Base-by-base conservation (phyloP, 2,888 invertebrate genomes). In the Oxytorus armatus region DNA sequence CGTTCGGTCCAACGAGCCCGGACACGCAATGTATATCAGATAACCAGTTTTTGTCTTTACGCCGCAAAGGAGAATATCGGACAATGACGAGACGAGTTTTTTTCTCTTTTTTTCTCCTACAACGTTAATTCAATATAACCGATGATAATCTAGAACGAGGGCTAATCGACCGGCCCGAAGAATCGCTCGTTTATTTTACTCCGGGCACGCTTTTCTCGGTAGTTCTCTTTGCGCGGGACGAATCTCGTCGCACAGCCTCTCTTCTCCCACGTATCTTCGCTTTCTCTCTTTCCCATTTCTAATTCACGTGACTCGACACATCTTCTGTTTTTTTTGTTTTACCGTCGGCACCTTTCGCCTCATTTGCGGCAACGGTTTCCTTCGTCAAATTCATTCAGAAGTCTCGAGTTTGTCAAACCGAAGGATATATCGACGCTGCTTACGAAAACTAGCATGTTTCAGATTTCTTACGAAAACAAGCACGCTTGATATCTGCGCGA, bases 161-260 rank as follows among this genome's bases (percentile, higher is more conserved):
- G 77, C 78, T 84, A 85, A 85, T 83, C 83, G 78, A 70, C 73
- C 73, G 79, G 79, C 78, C 53, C 74, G 78, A 81, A 83, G 82
- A 85, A 84, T 81, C 75, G 16, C 49, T 79, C 70, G 69, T 81
- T 84, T 76, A 78, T 79, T 80, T 83, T 83, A 66, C 69, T 11
- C 47, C 44, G 70, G 65, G 81, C 70, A 77, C 81, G 61, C 74
- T 84, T 79, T 55, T 47, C 51, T 63, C n/a, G n/a, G n/a, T n/a
- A n/a, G n/a, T 51, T 36, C 69, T 33, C 63, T 36, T 63, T 4
- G 23, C 47, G 25, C 53, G 36, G 47, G 65, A 44, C 18, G n/a
- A 14, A 33, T 33, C 16, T 18, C 29, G 29, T 29, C 5, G 29
- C n/a, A 14, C 25, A 53, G 25, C 53, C 25, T 29, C 53, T 14